Evolutionary conservation across 2,797 vertebrate genomes (phyloP), one percentile per base, ranked within the genome.

Genomic region (Silurus lanzhouensis): DNA sequence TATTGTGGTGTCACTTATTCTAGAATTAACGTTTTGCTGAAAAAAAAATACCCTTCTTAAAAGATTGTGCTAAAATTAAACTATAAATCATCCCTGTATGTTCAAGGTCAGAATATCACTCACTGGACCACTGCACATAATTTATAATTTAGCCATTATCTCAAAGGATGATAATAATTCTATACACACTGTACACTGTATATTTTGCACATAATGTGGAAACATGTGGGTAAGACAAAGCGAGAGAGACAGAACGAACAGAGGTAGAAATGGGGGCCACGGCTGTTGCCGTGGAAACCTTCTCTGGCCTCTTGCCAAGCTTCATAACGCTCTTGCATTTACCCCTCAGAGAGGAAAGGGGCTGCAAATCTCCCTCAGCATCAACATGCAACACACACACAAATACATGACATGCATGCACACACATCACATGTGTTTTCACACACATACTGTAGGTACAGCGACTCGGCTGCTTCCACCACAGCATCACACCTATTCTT

Each of bases 261-360:
- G 72, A 76, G 64, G 79, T 67, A 63, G 82, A 81, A 84, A 84
- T 66, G 76, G 64, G 82, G 60, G 27, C 72, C 48, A 76, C 1
- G 85, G 84, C 64, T 82, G 95, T 96, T 95, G 93, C 94, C 91
- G 6, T 93, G 94, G 95, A 91, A 94, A 95, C 95, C 86, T 76
- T 87, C 3, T 79, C 91, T 94, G 94, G 94, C 92, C 91, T 91
- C 90, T 93, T 94, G 91, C 94, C 93, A 94, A 89, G 90, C 93
- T 93, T 93, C 91, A 90, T 94, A 94, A 95, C 94, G 92, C 93
- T 93, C 94, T 94, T 91, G 90, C 91, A 93, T 94, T 93, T 94
- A 91, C 90, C 92, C 92, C 91, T 89, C 79, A 15, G 68, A 87
- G 87, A 86, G 82, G 84, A 84, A 85, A 83, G 78, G 84, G 83